Evolutionary conservation across 2,113 vertebrate species (phyloP).

Genomic region (Camarhynchus parvulus): DNA sequence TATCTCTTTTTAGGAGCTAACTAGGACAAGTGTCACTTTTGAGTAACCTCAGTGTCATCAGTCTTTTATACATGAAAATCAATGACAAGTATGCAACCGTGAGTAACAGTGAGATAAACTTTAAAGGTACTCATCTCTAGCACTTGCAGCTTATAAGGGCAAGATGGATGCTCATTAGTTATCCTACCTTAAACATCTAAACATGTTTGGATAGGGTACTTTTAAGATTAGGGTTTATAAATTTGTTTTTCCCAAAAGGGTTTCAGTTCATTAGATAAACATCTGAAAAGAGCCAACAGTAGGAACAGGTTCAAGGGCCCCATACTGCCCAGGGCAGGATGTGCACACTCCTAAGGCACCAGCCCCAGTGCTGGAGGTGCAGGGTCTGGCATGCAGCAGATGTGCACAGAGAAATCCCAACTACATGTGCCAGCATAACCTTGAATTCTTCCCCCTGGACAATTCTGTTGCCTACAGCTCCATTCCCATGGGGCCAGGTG

Average conservation of each 20-base stretch:
- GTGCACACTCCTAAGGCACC: rapidly evolving
- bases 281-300: rapidly evolving
- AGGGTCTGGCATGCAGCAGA: neutral
- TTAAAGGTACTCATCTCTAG: neutral
- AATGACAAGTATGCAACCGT: neutral
- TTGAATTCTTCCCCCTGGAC: neutral
- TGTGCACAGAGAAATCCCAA: neutral
- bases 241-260: neutral
- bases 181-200: neutral
- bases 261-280: neutral
- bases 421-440: rapidly evolving
- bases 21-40: neutral
- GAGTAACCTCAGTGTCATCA: neutral
- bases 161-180: neutral
- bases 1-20: neutral
- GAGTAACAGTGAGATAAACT: neutral
- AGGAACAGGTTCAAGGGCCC: neutral
- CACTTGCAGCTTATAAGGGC: neutral
- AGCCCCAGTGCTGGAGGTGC: neutral
- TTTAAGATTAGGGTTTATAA: neutral
- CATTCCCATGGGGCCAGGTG: neutral
- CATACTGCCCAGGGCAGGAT: rapidly evolving
- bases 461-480: neutral
- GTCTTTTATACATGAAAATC: neutral
- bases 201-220: neutral